phyloP scores from a whole-genome alignment of 2,113 vertebrate species.

The Ramphastos sulfuratus region DNA sequence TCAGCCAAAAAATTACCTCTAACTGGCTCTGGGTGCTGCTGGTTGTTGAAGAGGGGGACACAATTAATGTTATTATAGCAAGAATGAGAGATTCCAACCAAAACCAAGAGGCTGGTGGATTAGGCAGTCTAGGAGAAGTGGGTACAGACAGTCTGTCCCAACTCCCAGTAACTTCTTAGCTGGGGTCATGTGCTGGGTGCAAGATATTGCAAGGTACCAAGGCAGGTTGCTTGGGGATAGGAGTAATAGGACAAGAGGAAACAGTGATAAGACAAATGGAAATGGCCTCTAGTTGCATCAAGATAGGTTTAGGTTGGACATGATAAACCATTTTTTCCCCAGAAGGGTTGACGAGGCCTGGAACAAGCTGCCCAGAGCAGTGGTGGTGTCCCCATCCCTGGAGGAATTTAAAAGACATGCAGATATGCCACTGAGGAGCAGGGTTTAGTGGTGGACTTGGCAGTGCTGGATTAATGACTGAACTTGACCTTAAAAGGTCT shows the following conservation, averaged over 20 bases:
- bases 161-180: rapidly evolving
- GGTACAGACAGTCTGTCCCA: not conserved
- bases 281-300: no score
- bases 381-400: no score
- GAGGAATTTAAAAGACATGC: no score
- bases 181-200: rapidly evolving
- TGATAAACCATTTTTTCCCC: no score
- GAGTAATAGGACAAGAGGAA: not conserved
- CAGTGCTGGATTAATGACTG: no score
- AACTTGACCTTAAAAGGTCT: no score
- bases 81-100: not conserved
- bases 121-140: not conserved
- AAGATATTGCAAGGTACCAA: not conserved
- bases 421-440: no score
- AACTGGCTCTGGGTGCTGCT: not conserved
- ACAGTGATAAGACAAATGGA: not conserved
- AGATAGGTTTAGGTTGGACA: no score
- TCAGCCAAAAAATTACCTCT: not conserved
- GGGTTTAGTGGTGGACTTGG: no score
- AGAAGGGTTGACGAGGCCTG: no score
- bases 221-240: not conserved
- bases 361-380: no score
- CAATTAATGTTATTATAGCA: not conserved
- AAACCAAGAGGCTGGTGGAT: not conserved
- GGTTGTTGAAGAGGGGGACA: not conserved